Base-by-base conservation (phyloP, 2,888 invertebrate species). In the Phytoseiulus persimilis region DNA sequence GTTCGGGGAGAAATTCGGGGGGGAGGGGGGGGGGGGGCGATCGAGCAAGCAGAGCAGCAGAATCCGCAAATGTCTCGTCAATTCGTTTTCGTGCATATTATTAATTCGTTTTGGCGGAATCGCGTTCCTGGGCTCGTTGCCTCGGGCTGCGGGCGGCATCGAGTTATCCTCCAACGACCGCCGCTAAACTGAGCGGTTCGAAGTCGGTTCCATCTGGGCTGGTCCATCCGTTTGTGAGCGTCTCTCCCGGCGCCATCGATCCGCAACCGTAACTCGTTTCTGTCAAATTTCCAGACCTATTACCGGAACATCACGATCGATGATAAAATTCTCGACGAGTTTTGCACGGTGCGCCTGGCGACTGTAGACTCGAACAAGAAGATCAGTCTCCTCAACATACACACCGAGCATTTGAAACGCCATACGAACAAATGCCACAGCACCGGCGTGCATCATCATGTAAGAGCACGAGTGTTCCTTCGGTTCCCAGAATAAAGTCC, bases 301-400 rank as follows among this genome's bases (percentile, higher is more conserved):
- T 87, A 87, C 23, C 87, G 87, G 33, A 87, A 87, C 32, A 87
- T 87, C 87, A 87, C 87, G n/a, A 87, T 87, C 32, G 87, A 87
- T 32, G 87, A 87, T 32, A 32, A n/a, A 18, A 39, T 39, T 31
- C 33, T 87, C 28, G 87, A 87, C 87, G 33, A 87, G n/a, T 87
- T 87, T 33, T 87, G 87, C 87, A 87, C 87, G 87, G 33, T 87
- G 9, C 87, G 87, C 31, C 33, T 87, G 33, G 87, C 87, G 33
- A 87, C 87, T 18, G 87, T 87, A 28, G 87, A 87, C 87, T 87
- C 87, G 87, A 45, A 33, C 39, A 87, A 87, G 87, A 87, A 87
- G 31, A 87, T 87, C 87, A 39, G 39, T 11, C 33, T 87, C n/a
- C 87, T 87, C 32, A 87, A 87, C 87, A 45, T 87, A 28, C 87